Evolutionary conservation across 2,888 invertebrate genomes (phyloP), one percentile per base, ranked within the genome.

Genomic region (Prostheceraeus crozeri): DNA sequence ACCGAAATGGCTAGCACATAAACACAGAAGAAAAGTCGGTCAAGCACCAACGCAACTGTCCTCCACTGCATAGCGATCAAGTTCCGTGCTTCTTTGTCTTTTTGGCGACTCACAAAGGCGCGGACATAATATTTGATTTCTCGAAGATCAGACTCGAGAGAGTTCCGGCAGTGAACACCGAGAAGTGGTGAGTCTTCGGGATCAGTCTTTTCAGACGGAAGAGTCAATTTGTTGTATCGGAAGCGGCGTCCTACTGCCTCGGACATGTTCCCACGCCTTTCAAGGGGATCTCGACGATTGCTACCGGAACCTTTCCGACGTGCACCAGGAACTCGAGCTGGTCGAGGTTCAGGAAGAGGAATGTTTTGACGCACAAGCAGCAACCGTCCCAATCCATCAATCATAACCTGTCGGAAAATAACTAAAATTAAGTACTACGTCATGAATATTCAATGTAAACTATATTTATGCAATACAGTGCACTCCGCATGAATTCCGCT

Each of bases 31-130:
- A 57, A 57, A 28, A 57, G 30, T 21, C 57, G 19, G 59, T 57
- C 57, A 3, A 57, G 59, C 11, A 57, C 21, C 25, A 57, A 28
- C 28, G 57, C 57, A 23, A 55, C 16, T 23, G 57, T 57, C n/a
- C 57, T 55, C 57, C 57, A 57, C 28, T 57, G 57, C 56, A 57
- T 57, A 11, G 57, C 56, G 14, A 59, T 25, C 28, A 14, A n/a
- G 25, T 57, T 23, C 10, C 30, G 14, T 2, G 28, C n/a, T 4
- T 57, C 57, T 23, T 57, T 57, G 10, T 57, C 57, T 31, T 57
- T 57, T 14, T 57, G 57, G 10, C 57, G 57, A 57, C 52, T 55
- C 21, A 57, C 28, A 27, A 21, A 57, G 10, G 28, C n/a, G 1
- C 57, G 57, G 11, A 57, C 19, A 35, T 27, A 57, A 11, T 31